Evolutionary conservation across 2,797 vertebrate genomes (phyloP).

Genomic region (Dipus sagitta): DNA sequence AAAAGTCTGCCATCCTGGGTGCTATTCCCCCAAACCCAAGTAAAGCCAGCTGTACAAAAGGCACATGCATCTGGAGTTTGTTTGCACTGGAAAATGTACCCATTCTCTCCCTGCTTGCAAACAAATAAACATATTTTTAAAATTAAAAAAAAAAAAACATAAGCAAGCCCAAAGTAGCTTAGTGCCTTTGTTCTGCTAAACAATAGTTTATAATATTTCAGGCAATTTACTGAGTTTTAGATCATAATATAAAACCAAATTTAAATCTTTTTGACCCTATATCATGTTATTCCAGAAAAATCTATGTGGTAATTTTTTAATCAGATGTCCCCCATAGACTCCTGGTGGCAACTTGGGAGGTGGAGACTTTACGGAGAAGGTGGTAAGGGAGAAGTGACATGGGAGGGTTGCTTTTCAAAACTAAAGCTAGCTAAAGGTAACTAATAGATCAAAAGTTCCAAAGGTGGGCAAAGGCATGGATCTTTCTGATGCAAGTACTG

Average conservation of each 20-base stretch:
- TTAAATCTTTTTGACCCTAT: not conserved
- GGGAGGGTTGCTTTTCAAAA: not conserved
- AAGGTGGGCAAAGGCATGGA: not conserved
- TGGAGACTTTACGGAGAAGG: too few species aligned
- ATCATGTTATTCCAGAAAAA: not conserved
- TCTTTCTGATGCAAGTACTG: not conserved
- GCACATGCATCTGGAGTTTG: too few species aligned
- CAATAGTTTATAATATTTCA: not conserved
- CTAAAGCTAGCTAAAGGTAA: not conserved
- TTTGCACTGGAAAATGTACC: too few species aligned
- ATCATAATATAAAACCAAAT: constrained; percentile 46
- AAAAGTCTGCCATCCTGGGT: too few species aligned
- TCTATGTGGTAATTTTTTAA: not conserved
- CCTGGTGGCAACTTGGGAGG: too few species aligned
- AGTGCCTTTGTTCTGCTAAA: not conserved
- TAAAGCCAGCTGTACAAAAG: too few species aligned
- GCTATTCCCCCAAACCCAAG: too few species aligned
- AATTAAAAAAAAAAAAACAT: too few species aligned
- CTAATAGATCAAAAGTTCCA: not conserved
- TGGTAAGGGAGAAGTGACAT: not conserved
- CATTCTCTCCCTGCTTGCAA: too few species aligned
- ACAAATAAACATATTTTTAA: too few species aligned
- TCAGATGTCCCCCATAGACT: too few species aligned
- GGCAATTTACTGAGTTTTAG: not conserved
- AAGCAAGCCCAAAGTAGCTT: not conserved